These are phyloP conservation scores for Morus bassanus DNA, from an alignment of 2,797 vertebrate genomes.

Conservation along the genomic window DNA sequence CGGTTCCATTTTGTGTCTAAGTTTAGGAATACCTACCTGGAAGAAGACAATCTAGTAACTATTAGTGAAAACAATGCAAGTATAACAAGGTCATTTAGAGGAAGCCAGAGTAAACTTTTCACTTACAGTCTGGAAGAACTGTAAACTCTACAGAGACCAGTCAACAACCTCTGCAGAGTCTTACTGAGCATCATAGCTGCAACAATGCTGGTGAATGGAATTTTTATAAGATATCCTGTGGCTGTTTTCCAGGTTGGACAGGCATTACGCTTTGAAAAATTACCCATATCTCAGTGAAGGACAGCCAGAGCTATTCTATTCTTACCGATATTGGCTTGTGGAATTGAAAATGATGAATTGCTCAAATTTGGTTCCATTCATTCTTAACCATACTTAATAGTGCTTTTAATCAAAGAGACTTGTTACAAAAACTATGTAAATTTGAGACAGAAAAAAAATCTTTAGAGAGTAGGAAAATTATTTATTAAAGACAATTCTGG, in stretches of 20 bases:
- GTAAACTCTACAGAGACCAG: not conserved
- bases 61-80: not conserved
- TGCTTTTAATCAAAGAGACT: slow-evolving; percentile 51
- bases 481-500: slow-evolving; percentile 39
- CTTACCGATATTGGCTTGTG: slow-evolving; percentile 20
- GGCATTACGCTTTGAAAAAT: slow-evolving; percentile 9
- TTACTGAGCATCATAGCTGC: not conserved
- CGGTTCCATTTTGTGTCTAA: not conserved
- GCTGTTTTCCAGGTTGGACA: slow-evolving; percentile 12
- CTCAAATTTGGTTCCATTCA: slow-evolving; percentile 1
- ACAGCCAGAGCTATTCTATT: not conserved
- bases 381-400: slow-evolving; percentile 36
- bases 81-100: not conserved
- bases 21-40: not conserved
- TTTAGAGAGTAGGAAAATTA: slow-evolving; percentile 10
- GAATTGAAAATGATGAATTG: slow-evolving; percentile 50
- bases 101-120: not conserved
- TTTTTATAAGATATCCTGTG: slow-evolving; percentile 17
- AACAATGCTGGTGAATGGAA: not conserved
- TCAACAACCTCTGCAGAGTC: not conserved
- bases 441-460: not conserved
- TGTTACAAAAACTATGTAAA: slow-evolving; percentile 30
- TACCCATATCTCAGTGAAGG: not conserved
- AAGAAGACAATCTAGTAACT: not conserved
- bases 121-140: not conserved